Evolutionary conservation across 2,113 vertebrate genomes (phyloP).

Genomic region (Ceratotherium simum): DNA sequence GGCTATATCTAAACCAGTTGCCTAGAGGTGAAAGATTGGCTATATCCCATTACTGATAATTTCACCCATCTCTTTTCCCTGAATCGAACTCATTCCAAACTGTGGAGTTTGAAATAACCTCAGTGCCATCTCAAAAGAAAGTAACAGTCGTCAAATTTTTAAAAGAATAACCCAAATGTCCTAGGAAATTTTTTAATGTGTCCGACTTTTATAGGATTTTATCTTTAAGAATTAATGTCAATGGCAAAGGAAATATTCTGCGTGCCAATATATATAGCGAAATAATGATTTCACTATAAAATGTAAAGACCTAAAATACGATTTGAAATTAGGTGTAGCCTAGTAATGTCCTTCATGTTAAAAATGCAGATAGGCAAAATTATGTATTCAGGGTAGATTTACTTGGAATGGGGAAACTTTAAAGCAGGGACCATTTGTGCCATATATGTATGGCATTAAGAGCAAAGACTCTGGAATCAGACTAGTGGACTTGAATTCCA

Average conservation of each 20-base stretch:
- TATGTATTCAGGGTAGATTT: background rate
- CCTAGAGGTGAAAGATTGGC: conserved; percentile 29
- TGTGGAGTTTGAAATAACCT: conserved; percentile 41
- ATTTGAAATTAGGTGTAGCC: background rate
- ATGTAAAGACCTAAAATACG: background rate
- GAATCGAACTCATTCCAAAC: conserved; percentile 47
- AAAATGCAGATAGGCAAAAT: background rate
- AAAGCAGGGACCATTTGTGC: background rate
- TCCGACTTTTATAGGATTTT: conserved; percentile 14
- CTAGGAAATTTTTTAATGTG: background rate
- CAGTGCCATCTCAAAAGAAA: conserved; percentile 5
- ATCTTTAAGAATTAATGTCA: background rate
- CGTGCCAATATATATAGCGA: background rate
- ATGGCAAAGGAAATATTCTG: background rate
- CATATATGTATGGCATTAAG: background rate
- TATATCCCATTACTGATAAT: conserved; percentile 64
- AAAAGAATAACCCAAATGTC: conserved; percentile 26
- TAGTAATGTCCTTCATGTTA: background rate
- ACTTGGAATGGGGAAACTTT: background rate
- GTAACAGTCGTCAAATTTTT: conserved; percentile 21
- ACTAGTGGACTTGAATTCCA: background rate
- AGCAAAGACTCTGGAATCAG: background rate
- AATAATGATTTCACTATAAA: background rate
- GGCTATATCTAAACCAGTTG: conserved; percentile 54
- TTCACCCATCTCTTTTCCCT: background rate